Conservation (phyloP, 1,140 invertebrate species). For the Pentalonia nigronervosa region DNA sequence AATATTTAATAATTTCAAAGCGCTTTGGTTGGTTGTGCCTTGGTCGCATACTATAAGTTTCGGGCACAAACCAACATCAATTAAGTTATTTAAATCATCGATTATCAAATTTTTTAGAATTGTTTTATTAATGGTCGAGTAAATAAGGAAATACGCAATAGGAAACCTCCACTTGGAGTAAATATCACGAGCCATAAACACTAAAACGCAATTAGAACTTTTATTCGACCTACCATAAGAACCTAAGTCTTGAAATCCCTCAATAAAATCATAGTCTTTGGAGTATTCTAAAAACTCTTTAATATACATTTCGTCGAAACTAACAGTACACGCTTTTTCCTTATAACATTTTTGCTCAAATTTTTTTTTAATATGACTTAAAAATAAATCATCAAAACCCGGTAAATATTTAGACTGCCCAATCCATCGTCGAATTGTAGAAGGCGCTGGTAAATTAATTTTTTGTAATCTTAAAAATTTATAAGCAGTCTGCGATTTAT, state of each 20-base stretch:
- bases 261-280: neutral
- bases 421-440: too few relatives aligned
- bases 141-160: neutral
- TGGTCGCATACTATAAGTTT: neutral
- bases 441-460: too few relatives aligned
- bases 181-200: neutral
- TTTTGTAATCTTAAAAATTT: too few relatives aligned
- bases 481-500: too few relatives aligned
- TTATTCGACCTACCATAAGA: neutral
- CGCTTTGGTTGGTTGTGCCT: neutral
- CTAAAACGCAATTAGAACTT: neutral
- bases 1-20: conserved; percentile 10
- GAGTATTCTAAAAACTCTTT: conserved; percentile 12
- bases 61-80: neutral
- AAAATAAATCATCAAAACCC: too few relatives aligned
- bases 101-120: neutral
- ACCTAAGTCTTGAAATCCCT: neutral
- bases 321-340: too few relatives aligned
- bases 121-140: neutral
- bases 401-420: too few relatives aligned
- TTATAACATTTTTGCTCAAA: too few relatives aligned
- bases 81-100: neutral
- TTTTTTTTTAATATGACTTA: too few relatives aligned
- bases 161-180: neutral
- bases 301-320: too few relatives aligned